Evolutionary conservation across 2,888 invertebrate species (phyloP).

Genomic region (Drosophila koepferae): DNA sequence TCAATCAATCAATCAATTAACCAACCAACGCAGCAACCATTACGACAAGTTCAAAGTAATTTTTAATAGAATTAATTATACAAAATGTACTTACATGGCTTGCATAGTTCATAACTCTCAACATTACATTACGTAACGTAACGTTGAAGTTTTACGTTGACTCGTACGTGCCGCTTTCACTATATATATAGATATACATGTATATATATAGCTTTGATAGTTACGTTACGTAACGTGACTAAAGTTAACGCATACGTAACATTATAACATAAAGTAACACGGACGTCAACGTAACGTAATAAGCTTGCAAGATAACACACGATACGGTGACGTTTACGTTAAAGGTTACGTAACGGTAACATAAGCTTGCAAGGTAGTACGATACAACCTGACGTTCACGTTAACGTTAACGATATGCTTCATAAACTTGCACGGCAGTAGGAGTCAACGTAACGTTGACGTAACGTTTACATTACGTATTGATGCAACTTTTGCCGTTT

Average conservation of each 20-base stretch:
- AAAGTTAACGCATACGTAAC: neutral
- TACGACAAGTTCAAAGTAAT: constrained; percentile 84
- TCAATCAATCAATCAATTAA: constrained; percentile 80
- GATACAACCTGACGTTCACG: neutral
- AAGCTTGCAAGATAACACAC: neutral
- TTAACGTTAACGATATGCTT: neutral
- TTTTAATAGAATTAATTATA: constrained; percentile 77
- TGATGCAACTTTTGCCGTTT: constrained; percentile 14
- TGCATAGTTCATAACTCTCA: constrained; percentile 67
- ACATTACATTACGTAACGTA: constrained; percentile 57
- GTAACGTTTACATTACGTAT: neutral
- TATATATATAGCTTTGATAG: constrained; percentile 10
- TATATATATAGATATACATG: neutral
- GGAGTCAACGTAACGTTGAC: neutral
- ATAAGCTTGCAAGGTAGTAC: neutral
- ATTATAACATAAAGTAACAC: neutral
- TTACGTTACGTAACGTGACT: constrained; percentile 50
- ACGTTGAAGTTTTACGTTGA: constrained; percentile 6
- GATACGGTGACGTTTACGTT: constrained; percentile 22
- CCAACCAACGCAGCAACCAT: constrained; percentile 84
- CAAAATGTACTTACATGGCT: constrained; percentile 83
- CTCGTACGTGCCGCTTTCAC: neutral
- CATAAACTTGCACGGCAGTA: neutral
- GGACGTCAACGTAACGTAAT: constrained; percentile 9
- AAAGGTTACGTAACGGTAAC: neutral